Conservation (phyloP, 1,140 invertebrate genomes). For the Plectrocnemia conspersa region DNA sequence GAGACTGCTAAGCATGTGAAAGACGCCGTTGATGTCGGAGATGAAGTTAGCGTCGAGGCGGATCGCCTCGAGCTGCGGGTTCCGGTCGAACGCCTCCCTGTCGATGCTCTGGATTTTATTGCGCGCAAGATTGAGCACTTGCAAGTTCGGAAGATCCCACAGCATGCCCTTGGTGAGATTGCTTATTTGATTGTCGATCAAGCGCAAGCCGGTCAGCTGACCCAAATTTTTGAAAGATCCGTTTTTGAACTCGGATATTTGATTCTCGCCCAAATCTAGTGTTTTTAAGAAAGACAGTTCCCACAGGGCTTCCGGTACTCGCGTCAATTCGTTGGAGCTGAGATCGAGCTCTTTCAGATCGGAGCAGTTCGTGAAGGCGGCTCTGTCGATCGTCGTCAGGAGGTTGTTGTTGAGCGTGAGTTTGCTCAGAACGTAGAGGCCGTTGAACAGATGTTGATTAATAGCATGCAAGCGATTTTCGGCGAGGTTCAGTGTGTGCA, state of each 20-base stretch:
- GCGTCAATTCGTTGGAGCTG: conserved; percentile 74
- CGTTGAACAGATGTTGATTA: conserved; percentile 77
- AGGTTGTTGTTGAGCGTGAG: conserved; percentile 80
- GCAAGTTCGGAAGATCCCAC: conserved; percentile 73
- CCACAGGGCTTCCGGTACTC: conserved; percentile 76
- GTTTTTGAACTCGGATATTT: conserved; percentile 72
- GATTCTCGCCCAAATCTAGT: conserved; percentile 82
- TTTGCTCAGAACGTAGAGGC: conserved; percentile 76
- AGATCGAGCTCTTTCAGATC: conserved; percentile 86
- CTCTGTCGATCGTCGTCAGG: conserved; percentile 71
- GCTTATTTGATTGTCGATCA: conserved; percentile 82
- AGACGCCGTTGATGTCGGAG: conserved; percentile 80
- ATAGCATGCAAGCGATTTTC: conserved; percentile 78
- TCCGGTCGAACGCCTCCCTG: conserved; percentile 73
- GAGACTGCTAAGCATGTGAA: conserved; percentile 72
- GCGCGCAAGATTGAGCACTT: conserved; percentile 80
- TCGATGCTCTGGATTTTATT: conserved; percentile 83
- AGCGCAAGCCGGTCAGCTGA: conserved; percentile 74
- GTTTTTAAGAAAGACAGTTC: conserved; percentile 79
- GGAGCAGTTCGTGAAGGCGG: conserved; percentile 86
- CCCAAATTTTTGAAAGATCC: conserved; percentile 78
- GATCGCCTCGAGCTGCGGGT: conserved; percentile 74
- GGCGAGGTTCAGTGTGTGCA: conserved; percentile 79
- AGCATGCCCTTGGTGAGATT: conserved; percentile 82
- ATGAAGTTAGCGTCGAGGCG: conserved; percentile 81